A percentile compares a stretch with the other conserved stretches of the same genome.
Conservation (phyloP, 2,888 invertebrate species). For the Machimus atricapillus region DNA sequence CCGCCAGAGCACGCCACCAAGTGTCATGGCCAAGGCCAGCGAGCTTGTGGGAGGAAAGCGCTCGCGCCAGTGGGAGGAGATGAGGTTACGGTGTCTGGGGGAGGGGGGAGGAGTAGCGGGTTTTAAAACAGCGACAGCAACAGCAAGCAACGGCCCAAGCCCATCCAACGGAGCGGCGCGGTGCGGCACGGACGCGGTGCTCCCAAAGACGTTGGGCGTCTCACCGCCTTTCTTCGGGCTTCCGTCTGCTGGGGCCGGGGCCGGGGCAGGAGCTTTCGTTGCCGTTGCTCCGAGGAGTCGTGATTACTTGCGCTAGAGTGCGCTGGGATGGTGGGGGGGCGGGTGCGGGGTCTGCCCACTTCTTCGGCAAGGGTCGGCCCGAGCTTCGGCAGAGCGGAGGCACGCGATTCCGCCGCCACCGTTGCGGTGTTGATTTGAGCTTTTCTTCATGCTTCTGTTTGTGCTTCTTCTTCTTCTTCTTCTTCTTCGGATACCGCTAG, state of each 20-base stretch:
- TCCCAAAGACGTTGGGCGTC: neutral
- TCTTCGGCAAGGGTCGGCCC: neutral
- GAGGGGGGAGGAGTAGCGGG: neutral
- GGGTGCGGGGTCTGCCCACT: neutral
- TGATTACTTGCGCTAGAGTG: slow-evolving; percentile 9
- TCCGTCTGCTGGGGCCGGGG: neutral
- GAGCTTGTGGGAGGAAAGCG: slow-evolving; percentile 16
- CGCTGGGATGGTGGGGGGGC: neutral
- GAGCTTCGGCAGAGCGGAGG: neutral
- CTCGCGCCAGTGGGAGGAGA: slow-evolving; percentile 24
- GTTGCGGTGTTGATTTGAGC: neutral
- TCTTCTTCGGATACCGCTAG: neutral
- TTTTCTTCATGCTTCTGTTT: slow-evolving; percentile 9
- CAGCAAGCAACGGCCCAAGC: neutral
- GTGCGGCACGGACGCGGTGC: neutral
- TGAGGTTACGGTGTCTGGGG: neutral
- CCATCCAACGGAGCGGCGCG: neutral
- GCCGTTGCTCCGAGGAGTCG: neutral
- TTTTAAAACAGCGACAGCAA: neutral
- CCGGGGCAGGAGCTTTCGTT: neutral
- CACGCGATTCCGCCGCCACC: neutral
- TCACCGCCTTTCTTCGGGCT: neutral
- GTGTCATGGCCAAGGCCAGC: slow-evolving; percentile 47
- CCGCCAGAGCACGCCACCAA: neutral
- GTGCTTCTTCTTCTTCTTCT: neutral